Percentiles rank a stretch among this genome's conserved stretches.
Evolutionary conservation across 2,888 invertebrate species (phyloP).

Genomic region (Pinctada fucata): DNA sequence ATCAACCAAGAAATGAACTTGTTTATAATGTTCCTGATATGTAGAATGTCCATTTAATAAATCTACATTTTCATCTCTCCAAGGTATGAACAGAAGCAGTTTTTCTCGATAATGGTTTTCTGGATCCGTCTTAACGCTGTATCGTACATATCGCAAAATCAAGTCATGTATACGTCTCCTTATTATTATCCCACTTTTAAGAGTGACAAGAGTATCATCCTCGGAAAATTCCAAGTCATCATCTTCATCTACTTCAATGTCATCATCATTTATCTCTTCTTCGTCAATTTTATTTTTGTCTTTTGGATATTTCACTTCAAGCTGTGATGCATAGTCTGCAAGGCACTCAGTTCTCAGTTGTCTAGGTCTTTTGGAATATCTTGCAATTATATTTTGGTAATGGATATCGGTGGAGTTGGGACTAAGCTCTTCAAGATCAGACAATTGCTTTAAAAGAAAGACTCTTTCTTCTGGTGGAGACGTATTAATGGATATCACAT

Average conservation of each 20-base stretch:
- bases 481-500: slow-evolving; percentile 48
- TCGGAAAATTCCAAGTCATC: neutral
- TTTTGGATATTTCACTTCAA: slow-evolving; percentile 32
- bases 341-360: slow-evolving; percentile 45
- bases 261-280: slow-evolving; percentile 4
- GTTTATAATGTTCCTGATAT: slow-evolving; percentile 36
- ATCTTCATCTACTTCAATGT: slow-evolving; percentile 12
- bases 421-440: slow-evolving; percentile 33
- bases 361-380: slow-evolving; percentile 48
- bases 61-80: slow-evolving; percentile 42
- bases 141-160: neutral
- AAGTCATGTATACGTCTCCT: slow-evolving; percentile 27
- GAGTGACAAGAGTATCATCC: slow-evolving; percentile 15
- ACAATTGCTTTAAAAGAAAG: slow-evolving; percentile 35
- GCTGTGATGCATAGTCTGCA: slow-evolving; percentile 45
- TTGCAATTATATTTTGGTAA: slow-evolving; percentile 38
- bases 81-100: slow-evolving; percentile 37
- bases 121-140: slow-evolving; percentile 4
- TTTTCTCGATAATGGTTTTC: slow-evolving; percentile 40
- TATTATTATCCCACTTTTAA: slow-evolving; percentile 43
- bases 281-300: slow-evolving; percentile 7
- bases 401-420: slow-evolving; percentile 45
- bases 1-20: neutral
- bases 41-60: slow-evolving; percentile 29
- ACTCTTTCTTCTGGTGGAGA: slow-evolving; percentile 44